These are phyloP conservation scores for Tryphoninae sp. DNA, from an alignment of 2,888 invertebrate genomes.

Conservation along the genomic window DNA sequence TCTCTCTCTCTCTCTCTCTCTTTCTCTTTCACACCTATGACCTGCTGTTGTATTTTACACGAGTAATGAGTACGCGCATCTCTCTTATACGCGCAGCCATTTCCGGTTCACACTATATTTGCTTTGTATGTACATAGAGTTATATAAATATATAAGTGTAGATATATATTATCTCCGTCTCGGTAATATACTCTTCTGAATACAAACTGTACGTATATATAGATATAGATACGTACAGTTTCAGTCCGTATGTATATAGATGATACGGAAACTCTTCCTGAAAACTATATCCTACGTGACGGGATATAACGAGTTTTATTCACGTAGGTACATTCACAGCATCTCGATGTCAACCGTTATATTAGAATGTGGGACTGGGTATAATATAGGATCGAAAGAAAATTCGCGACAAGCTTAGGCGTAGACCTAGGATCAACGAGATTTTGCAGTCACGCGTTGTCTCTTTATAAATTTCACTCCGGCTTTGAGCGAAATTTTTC, in stretches of 20 bases:
- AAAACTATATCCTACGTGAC: conserved; percentile 53
- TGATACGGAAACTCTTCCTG: conserved; percentile 19
- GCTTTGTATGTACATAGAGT: not conserved
- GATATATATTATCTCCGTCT: no score
- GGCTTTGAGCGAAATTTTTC: no score
- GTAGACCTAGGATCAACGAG: no score
- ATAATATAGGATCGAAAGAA: no score
- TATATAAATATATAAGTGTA: no score
- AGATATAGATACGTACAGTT: no score
- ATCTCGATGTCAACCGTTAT: not conserved
- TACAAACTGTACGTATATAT: conserved; percentile 5
- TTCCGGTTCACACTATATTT: conserved; percentile 5
- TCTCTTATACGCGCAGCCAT: conserved; percentile 42
- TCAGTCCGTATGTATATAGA: no score
- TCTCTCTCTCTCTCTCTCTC: no score
- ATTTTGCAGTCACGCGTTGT: no score
- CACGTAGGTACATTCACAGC: conserved; percentile 26
- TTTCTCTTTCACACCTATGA: conserved; percentile 17
- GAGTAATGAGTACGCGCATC: conserved; percentile 56
- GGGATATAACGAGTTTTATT: conserved; percentile 47
- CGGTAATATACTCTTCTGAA: not conserved
- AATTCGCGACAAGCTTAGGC: no score
- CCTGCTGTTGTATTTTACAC: conserved; percentile 40
- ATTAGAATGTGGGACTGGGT: not conserved
- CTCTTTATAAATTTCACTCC: no score